phyloP scores from a whole-genome alignment of 2,797 vertebrate genomes.

The Syngnathus acus region DNA sequence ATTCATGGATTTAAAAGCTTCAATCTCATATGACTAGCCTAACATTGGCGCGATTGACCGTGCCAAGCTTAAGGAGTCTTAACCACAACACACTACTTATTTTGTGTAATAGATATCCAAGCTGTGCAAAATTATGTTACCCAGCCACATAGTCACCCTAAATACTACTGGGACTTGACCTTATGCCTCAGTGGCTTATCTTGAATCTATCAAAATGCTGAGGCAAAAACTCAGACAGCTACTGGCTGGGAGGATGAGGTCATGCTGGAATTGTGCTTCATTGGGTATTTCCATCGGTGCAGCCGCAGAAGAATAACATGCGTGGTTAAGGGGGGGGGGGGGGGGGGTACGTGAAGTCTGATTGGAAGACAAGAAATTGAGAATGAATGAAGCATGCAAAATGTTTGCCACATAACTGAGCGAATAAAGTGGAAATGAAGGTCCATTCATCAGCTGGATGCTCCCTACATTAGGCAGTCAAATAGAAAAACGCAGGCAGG shows the following conservation, averaged over 20 bases:
- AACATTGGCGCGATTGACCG: constrained; percentile 37
- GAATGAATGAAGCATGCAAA: not conserved
- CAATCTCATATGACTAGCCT: constrained; percentile 52
- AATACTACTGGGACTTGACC: constrained; percentile 57
- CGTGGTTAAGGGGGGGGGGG: not conserved
- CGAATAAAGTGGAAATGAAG: not conserved
- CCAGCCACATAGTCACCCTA: constrained; percentile 45
- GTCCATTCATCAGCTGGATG: constrained; percentile 19
- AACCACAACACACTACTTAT: constrained; percentile 53
- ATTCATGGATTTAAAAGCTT: constrained; percentile 56
- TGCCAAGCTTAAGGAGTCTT: constrained; percentile 36
- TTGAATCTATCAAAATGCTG: constrained; percentile 60
- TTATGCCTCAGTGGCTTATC: constrained; percentile 52
- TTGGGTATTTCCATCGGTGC: constrained; percentile 37
- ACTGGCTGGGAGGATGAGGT: constrained; percentile 61
- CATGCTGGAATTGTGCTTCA: constrained; percentile 42
- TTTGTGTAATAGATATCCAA: constrained; percentile 38
- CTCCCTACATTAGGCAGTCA: constrained; percentile 24
- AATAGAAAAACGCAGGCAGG: constrained; percentile 30
- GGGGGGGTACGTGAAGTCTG: not conserved
- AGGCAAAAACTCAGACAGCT: constrained; percentile 49
- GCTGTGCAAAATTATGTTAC: constrained; percentile 41
- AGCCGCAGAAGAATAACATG: constrained; percentile 23
- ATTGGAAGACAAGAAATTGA: not conserved
- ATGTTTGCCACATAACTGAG: not conserved